Evolutionary conservation across 2,113 vertebrate genomes (phyloP).

Genomic region (Hydrochoerus hydrochaeris): DNA sequence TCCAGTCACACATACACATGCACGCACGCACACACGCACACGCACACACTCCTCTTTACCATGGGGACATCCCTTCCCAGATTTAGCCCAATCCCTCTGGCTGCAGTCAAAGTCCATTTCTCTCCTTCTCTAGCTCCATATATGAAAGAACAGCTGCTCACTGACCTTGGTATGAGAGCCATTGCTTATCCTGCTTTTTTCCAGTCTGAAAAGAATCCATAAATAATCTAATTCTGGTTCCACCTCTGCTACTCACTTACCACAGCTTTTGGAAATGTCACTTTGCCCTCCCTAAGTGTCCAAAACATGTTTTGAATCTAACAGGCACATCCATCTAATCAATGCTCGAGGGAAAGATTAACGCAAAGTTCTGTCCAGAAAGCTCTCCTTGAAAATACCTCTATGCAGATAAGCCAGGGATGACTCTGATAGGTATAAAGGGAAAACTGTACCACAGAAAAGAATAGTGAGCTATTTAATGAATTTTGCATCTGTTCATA

Average conservation of each 20-base stretch:
- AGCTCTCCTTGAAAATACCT: not conserved
- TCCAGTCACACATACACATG: not conserved
- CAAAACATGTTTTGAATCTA: conserved; percentile 65
- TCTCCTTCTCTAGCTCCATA: not conserved
- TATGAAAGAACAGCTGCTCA: conserved; percentile 70
- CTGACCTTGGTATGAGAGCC: conserved; percentile 47
- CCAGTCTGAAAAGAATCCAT: conserved; percentile 77
- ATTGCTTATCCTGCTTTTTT: conserved; percentile 23
- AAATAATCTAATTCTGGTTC: conserved; percentile 76
- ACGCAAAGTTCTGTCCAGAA: conserved; percentile 38
- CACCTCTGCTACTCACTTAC: conserved; percentile 68
- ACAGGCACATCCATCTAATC: conserved; percentile 16
- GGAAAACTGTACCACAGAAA: not conserved
- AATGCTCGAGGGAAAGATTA: not conserved
- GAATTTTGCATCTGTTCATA: not conserved
- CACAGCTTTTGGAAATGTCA: conserved; percentile 61
- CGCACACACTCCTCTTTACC: not conserved
- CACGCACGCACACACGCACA: not conserved
- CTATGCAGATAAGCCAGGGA: not conserved
- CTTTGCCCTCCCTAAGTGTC: conserved; percentile 59
- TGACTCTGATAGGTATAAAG: not conserved
- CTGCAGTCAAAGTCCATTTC: not conserved
- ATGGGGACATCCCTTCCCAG: not conserved
- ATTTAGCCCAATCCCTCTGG: not conserved
- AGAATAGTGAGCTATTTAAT: not conserved